These are phyloP conservation scores for Lasioglossum vierecki DNA, from an alignment of 2,888 invertebrate genomes.

Conservation along the genomic window DNA sequence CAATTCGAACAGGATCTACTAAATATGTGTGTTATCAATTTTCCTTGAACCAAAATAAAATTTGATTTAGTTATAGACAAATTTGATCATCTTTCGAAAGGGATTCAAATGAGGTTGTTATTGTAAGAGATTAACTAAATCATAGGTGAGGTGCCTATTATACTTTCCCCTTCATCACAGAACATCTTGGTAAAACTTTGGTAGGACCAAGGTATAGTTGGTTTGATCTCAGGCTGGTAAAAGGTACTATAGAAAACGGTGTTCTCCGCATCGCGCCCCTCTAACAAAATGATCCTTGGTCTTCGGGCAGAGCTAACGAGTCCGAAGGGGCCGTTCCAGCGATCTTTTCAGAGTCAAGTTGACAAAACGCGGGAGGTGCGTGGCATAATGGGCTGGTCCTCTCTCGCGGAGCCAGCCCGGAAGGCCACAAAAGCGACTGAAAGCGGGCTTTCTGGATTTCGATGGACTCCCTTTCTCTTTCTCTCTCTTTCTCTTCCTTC, in stretches of 20 bases:
- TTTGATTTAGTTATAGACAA: neutral
- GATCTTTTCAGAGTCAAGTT: conserved; percentile 44
- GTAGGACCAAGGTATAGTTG: neutral
- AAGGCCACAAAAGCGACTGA: conserved; percentile 55
- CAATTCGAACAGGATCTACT: neutral
- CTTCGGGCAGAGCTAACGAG: conserved; percentile 28
- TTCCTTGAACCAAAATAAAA: neutral
- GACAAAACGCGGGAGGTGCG: conserved; percentile 50
- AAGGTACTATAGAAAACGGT: conserved; percentile 2
- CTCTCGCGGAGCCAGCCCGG: conserved; percentile 34
- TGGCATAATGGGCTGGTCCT: conserved; percentile 37
- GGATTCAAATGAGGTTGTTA: too few relatives aligned
- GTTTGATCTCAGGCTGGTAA: neutral
- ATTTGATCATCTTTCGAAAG: too few relatives aligned
- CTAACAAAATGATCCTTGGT: neutral
- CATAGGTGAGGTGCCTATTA: neutral
- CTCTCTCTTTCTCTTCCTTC: neutral
- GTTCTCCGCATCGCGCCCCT: neutral
- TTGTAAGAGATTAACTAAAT: neutral
- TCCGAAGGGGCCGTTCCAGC: conserved; percentile 30
- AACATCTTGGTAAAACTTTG: neutral
- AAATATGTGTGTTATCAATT: neutral
- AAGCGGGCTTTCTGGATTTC: conserved; percentile 35
- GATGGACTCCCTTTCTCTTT: neutral
- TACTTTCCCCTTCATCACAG: neutral